Percentiles rank a stretch among this genome's conserved stretches.
Evolutionary conservation across 2,113 vertebrate genomes (phyloP).

Genomic region (Tylochromis polylepis): DNA sequence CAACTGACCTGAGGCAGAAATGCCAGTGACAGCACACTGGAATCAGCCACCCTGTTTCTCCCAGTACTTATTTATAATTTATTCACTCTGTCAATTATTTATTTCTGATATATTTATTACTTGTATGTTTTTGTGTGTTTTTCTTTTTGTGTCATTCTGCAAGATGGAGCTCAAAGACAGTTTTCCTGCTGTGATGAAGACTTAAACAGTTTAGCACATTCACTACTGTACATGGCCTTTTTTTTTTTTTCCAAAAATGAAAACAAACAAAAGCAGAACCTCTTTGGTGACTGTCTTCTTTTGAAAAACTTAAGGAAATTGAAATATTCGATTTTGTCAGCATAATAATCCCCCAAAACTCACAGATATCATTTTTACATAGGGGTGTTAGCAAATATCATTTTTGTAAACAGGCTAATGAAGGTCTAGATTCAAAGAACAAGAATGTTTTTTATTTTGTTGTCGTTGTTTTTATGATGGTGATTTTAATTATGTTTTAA

Average conservation of each 20-base stretch:
- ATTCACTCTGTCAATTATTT: slow-evolving; percentile 58
- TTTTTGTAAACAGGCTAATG: slow-evolving; percentile 53
- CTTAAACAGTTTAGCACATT: not conserved
- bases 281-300: not conserved
- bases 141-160: slow-evolving; percentile 25
- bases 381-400: not conserved
- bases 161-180: not conserved
- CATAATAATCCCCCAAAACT: not conserved
- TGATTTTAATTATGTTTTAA: slow-evolving; percentile 29
- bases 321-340: not conserved
- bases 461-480: slow-evolving; percentile 17
- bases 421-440: not conserved
- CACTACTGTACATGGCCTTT: not conserved
- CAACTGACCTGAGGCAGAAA: slow-evolving; percentile 14
- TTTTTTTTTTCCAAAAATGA: not conserved
- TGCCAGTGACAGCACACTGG: not conserved
- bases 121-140: slow-evolving; percentile 15
- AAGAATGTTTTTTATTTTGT: slow-evolving; percentile 25
- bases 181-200: slow-evolving; percentile 28
- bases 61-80: slow-evolving; percentile 46
- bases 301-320: not conserved
- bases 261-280: not conserved
- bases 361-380: not conserved
- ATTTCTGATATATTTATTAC: slow-evolving; percentile 53
- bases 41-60: slow-evolving; percentile 4